Conservation (phyloP, 2,888 invertebrate genomes). For the Leptodirus hochenwartii region DNA sequence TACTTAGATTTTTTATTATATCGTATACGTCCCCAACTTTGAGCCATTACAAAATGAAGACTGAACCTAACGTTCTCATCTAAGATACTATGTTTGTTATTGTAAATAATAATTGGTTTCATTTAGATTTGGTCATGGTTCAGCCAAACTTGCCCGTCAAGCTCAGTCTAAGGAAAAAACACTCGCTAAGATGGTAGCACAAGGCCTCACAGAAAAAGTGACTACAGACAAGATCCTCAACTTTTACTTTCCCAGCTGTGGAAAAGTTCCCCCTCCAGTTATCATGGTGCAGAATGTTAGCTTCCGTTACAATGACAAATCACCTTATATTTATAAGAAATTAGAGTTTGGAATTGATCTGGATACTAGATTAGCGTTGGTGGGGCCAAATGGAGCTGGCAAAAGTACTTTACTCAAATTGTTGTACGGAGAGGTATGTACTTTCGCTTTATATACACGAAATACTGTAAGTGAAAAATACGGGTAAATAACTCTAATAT, state of each 20-base stretch:
- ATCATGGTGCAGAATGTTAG: slow-evolving; percentile 99
- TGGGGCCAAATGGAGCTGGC: slow-evolving; percentile 97
- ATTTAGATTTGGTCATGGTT: slow-evolving; percentile 97
- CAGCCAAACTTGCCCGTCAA: slow-evolving; percentile 93
- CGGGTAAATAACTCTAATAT: no score
- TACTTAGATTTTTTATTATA: no score
- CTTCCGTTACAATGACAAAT: slow-evolving; percentile 75
- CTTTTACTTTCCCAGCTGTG: slow-evolving; percentile 93
- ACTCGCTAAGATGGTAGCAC: slow-evolving; percentile 96
- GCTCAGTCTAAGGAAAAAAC: slow-evolving; percentile 99
- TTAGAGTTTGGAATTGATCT: slow-evolving; percentile 98
- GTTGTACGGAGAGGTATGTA: slow-evolving; percentile 76
- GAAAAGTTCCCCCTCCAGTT: slow-evolving; percentile 93
- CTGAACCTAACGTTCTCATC: slow-evolving; percentile 1
- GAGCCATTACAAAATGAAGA: no score
- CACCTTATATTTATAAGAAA: slow-evolving; percentile 89
- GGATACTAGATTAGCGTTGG: slow-evolving; percentile 85
- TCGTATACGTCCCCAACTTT: no score
- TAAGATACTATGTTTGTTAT: slow-evolving; percentile 8
- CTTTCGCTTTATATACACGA: slow-evolving; percentile 3
- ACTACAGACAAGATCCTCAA: slow-evolving; percentile 75
- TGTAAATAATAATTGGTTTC: slow-evolving; percentile 83
- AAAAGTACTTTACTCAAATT: slow-evolving; percentile 95
- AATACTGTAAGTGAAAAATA: neutral
- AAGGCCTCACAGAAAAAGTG: slow-evolving; percentile 92